phyloP scores from a whole-genome alignment of 2,797 vertebrate species.

The Epinephelus awoara region DNA sequence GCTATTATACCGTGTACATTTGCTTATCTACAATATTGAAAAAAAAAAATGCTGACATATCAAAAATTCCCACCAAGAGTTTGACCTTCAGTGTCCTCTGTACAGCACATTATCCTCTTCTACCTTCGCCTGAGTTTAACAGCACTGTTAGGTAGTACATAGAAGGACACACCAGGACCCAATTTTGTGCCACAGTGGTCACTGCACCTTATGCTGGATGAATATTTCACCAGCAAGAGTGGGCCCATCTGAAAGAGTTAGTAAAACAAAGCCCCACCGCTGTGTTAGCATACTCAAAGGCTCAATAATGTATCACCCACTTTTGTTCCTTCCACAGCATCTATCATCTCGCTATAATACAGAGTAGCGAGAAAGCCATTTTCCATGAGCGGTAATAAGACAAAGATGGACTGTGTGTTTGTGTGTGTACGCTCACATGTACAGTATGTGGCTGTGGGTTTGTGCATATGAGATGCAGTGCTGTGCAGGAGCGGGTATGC shows the following conservation, averaged over 20 bases:
- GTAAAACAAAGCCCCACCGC: conserved; percentile 72
- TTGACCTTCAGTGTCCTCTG: conserved; percentile 20
- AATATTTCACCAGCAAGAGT: conserved; percentile 71
- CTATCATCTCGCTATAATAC: conserved; percentile 73
- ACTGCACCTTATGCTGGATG: conserved; percentile 51
- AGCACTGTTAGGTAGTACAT: conserved; percentile 15
- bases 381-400: conserved; percentile 71
- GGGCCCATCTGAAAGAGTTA: conserved; percentile 53
- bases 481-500: conserved; percentile 41
- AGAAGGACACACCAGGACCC: conserved; percentile 27
- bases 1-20: no score
- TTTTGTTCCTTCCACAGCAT: conserved; percentile 77
- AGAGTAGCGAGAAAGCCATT: conserved; percentile 64
- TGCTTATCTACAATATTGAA: no score
- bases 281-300: conserved; percentile 70
- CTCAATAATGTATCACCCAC: conserved; percentile 79
- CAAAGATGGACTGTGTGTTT: conserved; percentile 68
- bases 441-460: conserved; percentile 3
- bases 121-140: conserved; percentile 14
- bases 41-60: neutral
- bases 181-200: conserved; percentile 23
- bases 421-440: neutral
- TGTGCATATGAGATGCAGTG: conserved; percentile 18
- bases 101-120: neutral
- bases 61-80: neutral